Conservation (phyloP, 2,888 invertebrate genomes). For the Oegoconia quadripuncta region DNA sequence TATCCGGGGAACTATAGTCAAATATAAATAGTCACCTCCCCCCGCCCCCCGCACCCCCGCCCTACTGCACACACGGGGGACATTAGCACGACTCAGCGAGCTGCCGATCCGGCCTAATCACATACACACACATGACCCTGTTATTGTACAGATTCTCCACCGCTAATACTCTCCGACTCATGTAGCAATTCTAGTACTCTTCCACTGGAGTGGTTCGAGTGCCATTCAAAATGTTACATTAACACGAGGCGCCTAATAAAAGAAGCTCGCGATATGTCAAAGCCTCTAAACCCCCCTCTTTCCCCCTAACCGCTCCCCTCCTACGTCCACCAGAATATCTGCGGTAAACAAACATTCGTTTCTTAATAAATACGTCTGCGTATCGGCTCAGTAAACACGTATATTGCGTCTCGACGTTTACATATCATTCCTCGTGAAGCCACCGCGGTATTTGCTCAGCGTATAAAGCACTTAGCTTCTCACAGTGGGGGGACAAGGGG, state of each 20-base stretch:
- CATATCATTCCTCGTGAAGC: conserved; percentile 6
- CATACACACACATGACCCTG: no score
- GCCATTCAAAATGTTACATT: neutral
- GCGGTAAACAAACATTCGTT: conserved; percentile 6
- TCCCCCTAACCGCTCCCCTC: neutral
- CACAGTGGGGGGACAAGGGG: neutral
- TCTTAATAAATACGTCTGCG: conserved; percentile 7
- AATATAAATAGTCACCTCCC: no score
- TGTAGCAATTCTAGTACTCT: no score
- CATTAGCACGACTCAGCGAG: no score
- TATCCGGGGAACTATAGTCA: no score
- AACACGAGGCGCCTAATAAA: neutral
- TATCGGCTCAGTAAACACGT: conserved; percentile 4
- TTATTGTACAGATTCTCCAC: no score
- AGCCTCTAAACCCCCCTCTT: neutral
- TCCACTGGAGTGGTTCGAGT: neutral
- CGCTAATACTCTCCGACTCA: no score
- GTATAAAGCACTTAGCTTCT: conserved; percentile 6
- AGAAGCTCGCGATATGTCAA: neutral
- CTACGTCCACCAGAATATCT: neutral
- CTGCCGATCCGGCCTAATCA: no score
- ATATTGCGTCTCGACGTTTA: conserved; percentile 6
- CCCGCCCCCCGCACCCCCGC: no score
- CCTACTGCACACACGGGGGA: no score
- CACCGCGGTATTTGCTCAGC: conserved; percentile 1